Percentiles rank a stretch among this genome's conserved stretches.
Conservation (phyloP, 2,888 invertebrate genomes). For the Heteropelma amictum region DNA sequence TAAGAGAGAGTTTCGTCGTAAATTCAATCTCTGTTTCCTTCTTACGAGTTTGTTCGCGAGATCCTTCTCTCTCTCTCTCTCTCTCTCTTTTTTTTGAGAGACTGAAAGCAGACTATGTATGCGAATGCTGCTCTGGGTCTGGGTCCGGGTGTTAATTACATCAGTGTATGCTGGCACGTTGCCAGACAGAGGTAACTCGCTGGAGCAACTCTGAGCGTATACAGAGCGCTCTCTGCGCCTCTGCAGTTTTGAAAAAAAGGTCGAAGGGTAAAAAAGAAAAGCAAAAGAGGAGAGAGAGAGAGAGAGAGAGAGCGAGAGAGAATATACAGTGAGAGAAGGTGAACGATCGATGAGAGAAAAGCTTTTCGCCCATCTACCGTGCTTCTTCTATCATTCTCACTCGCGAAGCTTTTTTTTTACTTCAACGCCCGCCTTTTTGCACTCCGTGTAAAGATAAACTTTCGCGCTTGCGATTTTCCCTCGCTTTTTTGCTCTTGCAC, state of each 20-base stretch:
- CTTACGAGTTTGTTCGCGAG: conserved; percentile 1
- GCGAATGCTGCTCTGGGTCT: conserved; percentile 30
- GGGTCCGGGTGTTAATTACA: conserved; percentile 72
- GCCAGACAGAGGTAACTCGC: conserved; percentile 56
- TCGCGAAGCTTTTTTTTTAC: conserved; percentile 19
- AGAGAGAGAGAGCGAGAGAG: conserved; percentile 26
- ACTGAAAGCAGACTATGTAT: conserved; percentile 27
- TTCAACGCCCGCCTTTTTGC: conserved; percentile 40
- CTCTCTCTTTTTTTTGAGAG: conserved; percentile 31
- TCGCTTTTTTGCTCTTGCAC: neutral
- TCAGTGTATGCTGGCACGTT: conserved; percentile 70
- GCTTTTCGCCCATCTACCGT: neutral
- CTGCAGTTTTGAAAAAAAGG: conserved; percentile 41
- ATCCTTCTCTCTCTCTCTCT: conserved; percentile 8
- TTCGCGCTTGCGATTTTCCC: conserved; percentile 1
- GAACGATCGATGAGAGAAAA: conserved; percentile 36
- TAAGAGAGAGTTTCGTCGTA: conserved; percentile 25
- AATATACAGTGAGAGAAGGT: no score
- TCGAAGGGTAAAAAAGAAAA: conserved; percentile 31
- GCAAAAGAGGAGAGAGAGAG: conserved; percentile 28
- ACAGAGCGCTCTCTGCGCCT: conserved; percentile 2
- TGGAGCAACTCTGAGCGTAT: conserved; percentile 23
- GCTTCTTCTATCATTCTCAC: conserved; percentile 16
- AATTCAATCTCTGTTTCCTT: conserved; percentile 7
- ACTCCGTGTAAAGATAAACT: conserved; percentile 8